phyloP scores from a whole-genome alignment of 2,797 vertebrate species.

The Paramormyrops hopkinsi region DNA sequence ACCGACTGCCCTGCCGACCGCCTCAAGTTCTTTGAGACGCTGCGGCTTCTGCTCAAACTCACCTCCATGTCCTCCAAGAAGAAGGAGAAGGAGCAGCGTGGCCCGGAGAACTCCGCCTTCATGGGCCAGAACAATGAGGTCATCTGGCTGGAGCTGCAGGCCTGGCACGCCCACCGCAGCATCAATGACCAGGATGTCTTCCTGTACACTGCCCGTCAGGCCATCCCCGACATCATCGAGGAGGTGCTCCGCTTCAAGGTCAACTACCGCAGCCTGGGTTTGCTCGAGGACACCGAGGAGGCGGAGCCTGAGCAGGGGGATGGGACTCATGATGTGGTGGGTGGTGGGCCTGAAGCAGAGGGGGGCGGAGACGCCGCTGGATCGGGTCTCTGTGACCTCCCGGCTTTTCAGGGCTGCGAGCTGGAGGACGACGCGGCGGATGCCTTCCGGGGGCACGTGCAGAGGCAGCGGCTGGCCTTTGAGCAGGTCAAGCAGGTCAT shows the following conservation, averaged over 20 bases:
- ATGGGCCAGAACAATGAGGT: slow-evolving; percentile 93
- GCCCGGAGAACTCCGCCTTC: slow-evolving; percentile 82
- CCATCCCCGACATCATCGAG: slow-evolving; percentile 92
- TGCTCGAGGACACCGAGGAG: slow-evolving; percentile 29
- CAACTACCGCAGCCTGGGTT: slow-evolving; percentile 74
- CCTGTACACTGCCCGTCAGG: slow-evolving; percentile 90
- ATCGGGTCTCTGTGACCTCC: slow-evolving; percentile 53
- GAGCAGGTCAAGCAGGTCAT: slow-evolving; percentile 96
- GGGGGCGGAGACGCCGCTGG: slow-evolving; percentile 34
- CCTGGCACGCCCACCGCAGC: slow-evolving; percentile 91
- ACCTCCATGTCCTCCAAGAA: slow-evolving; percentile 98
- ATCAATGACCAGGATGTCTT: slow-evolving; percentile 89
- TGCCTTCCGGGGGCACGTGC: slow-evolving; percentile 80
- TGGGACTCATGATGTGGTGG: neutral
- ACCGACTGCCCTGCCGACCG: slow-evolving; percentile 95
- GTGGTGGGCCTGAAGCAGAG: slow-evolving; percentile 1
- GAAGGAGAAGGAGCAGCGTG: slow-evolving; percentile 95
- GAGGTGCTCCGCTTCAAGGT: slow-evolving; percentile 96
- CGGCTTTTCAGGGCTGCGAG: slow-evolving; percentile 54
- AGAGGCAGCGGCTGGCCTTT: slow-evolving; percentile 84
- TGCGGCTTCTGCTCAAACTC: slow-evolving; percentile 92
- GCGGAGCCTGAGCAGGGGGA: neutral
- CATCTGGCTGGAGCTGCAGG: slow-evolving; percentile 96
- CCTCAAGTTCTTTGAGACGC: slow-evolving; percentile 96
- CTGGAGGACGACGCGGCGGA: slow-evolving; percentile 52